Evolutionary conservation across 2,113 vertebrate genomes (phyloP), one percentile per base, ranked within the genome.

Genomic region (Illadopsis cleaveri): DNA sequence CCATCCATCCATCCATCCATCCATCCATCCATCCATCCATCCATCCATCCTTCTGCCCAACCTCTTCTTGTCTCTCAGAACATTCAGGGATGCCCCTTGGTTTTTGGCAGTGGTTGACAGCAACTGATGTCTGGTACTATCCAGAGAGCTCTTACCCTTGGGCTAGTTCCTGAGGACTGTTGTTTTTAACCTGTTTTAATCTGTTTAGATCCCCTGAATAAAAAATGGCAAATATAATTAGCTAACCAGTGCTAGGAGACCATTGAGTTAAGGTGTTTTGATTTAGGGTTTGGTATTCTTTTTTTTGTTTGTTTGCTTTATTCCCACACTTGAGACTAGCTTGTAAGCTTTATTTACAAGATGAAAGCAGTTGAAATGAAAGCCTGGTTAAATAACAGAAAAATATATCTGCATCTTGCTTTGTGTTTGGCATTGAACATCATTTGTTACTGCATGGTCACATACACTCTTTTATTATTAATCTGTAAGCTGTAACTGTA

Each of bases 101-200:
- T 96, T 97, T 97, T 96, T 93, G 86, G 92, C 87, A 93, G 64
- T 89, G 60, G 95, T 75, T 66, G 64, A 73, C 94, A 76, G 61
- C 65, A 35, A 77, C 92, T 91, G 90, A 88, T 96, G 94, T 96
- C 96, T 96, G 86, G 82, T 70, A 83, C 88, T 97, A 85, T 98
- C 97, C 98, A 97, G 95, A 96, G 84, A 58, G 90, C 96, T 96
- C 86, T 94, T 56, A 37, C 86, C 93, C 91, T 93, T 96, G 88
- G 66, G 62, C 35, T 22, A 28, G 57, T 95, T 93, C 97, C 97
- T 97, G 94, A 96, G 95, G 96, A 92, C 96, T 92, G 82, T 95
- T 98, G 93, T 91, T 98, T 98, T 98, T 98, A 98, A 98, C 98
- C 98, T 98, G 97, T 97, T 99, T 97, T 89, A 97, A 98, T 98